Evolutionary conservation across 1,140 invertebrate genomes (phyloP), one percentile per base, ranked within the genome.

Genomic region (Brachionus rubens): DNA sequence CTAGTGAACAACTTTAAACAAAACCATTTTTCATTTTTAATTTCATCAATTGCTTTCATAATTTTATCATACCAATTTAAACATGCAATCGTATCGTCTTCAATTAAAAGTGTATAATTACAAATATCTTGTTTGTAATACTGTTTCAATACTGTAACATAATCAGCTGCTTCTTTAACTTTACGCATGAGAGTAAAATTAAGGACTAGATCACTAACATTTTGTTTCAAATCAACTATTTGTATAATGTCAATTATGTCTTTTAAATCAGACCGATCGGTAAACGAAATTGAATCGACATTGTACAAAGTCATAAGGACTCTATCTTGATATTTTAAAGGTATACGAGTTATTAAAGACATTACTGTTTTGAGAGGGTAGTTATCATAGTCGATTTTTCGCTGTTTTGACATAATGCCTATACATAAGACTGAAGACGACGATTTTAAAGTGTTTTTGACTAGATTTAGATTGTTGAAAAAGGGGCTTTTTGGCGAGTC

Each of bases 1-100:
- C 68, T 72, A 40, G 68, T 72, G 68, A 72, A 72, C 16, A 72
- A 41, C 30, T 72, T 72, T n/a, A 72, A 14, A 28, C 46, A 54
- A 30, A 50, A 54, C 68, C 68, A 72, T 14, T 72, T 72, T n/a
- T 26, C 50, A 26, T 50, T 72, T 48, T 48, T 50, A 14, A 48
- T 14, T n/a, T 54, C 19, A 9, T n/a, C 12, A 33, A 72, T 26
- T n/a, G 46, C 43, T 9, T 72, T 28, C 2, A 72, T 48, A 50
- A 21, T 54, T 72, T 72, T 72, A 1, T 50, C 24, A 41, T 50
- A 48, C 68, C 68, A 72, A 54, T 72, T 9, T 12, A 12, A 24
- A 48, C 30, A 36, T 41, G 68, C 43, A 21, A 72, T 72, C n/a
- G 68, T 36, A 41, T 72, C 68, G 19, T 72, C 68, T 50, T 72